A percentile compares a stretch with the other conserved stretches of the same genome.
Conservation (phyloP, 1,140 invertebrate species). For the Papilio machaon region DNA sequence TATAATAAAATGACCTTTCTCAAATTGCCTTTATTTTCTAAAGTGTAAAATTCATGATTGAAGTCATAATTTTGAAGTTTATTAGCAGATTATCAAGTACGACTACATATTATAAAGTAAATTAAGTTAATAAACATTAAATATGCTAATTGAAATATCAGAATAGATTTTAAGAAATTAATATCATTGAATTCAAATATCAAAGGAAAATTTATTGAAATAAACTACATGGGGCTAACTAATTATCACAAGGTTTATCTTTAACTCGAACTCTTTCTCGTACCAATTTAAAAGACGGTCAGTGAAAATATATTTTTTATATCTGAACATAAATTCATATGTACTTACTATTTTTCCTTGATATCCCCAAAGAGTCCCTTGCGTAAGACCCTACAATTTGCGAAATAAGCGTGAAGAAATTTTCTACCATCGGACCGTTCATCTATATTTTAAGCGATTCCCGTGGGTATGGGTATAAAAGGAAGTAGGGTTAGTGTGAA, state of each 20-base stretch:
- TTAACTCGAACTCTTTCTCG: not conserved
- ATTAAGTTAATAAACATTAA: too few species aligned
- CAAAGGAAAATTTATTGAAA: too few species aligned
- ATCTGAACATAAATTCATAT: not conserved
- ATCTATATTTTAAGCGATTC: not conserved
- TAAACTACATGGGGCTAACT: too few species aligned
- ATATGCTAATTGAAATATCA: too few species aligned
- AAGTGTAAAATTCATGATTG: too few species aligned
- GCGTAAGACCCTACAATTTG: conserved; percentile 6
- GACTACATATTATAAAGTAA: too few species aligned
- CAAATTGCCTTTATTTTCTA: not conserved
- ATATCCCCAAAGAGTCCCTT: conserved; percentile 1
- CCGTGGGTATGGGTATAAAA: not conserved
- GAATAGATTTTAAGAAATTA: too few species aligned
- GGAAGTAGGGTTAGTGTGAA: not conserved
- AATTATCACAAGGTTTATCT: too few species aligned
- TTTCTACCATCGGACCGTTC: not conserved
- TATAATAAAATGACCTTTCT: not conserved
- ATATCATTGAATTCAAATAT: too few species aligned
- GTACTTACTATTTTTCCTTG: not conserved
- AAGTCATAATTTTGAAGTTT: too few species aligned
- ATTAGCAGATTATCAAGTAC: too few species aligned
- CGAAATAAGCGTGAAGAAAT: conserved; percentile 15
- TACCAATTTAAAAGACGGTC: not conserved
- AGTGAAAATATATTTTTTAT: not conserved